A percentile compares a stretch with the other conserved stretches of the same genome.
Conservation (phyloP, 2,888 invertebrate genomes). For the Bellardia pandia region DNA sequence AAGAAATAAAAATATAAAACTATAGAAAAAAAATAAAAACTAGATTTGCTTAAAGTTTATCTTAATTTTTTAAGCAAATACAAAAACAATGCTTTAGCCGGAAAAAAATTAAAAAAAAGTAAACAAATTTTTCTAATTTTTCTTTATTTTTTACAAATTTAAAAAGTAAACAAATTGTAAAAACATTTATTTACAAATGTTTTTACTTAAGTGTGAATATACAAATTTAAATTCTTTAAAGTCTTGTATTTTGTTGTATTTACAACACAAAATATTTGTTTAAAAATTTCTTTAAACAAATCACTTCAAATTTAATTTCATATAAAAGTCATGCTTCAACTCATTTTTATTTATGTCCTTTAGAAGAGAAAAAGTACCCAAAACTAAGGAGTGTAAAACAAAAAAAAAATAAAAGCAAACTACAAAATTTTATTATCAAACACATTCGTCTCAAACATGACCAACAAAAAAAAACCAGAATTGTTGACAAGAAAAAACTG, state of each 20-base stretch:
- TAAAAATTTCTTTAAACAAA: constrained; percentile 36
- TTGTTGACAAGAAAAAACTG: constrained; percentile 47
- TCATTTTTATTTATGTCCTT: constrained; percentile 32
- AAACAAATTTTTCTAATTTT: no score
- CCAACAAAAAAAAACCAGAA: constrained; percentile 26
- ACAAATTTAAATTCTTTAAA: not conserved
- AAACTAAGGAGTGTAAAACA: not conserved
- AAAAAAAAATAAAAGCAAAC: constrained; percentile 44
- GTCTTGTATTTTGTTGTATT: not conserved
- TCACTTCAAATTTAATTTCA: constrained; percentile 56
- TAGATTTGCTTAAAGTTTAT: no score
- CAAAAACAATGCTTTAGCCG: no score
- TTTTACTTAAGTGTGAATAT: not conserved
- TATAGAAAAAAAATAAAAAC: no score
- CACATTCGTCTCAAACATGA: constrained; percentile 60
- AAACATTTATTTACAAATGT: not conserved
- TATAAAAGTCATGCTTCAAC: constrained; percentile 52
- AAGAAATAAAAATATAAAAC: no score
- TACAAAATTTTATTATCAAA: constrained; percentile 63
- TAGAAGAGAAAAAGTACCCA: not conserved
- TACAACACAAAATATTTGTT: not conserved
- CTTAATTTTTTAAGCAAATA: no score
- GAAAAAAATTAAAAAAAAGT: not conserved
- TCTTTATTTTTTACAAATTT: no score
- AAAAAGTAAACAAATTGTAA: no score